Conservation (phyloP, 1,140 invertebrate genomes). For the Rhysida immarginata region DNA sequence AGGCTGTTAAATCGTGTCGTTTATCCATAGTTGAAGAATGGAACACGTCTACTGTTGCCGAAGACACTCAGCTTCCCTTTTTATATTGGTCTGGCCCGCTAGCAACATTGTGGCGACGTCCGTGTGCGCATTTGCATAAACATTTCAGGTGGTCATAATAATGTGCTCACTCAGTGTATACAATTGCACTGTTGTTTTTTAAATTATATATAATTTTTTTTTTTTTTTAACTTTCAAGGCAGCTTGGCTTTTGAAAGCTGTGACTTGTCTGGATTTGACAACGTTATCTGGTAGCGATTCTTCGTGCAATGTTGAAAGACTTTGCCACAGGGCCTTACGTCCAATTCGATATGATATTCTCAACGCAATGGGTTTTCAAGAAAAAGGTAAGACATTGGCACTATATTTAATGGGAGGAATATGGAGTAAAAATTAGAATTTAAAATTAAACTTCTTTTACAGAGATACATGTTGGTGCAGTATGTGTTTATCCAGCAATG, state of each 20-base stretch:
- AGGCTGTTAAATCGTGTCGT: too few relatives aligned
- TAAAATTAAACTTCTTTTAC: constrained; percentile 9
- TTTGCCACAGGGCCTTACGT: constrained; percentile 59
- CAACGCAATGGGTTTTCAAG: constrained; percentile 25
- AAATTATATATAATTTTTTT: not conserved
- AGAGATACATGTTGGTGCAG: constrained; percentile 50
- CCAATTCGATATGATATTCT: constrained; percentile 36
- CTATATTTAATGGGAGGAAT: constrained; percentile 5
- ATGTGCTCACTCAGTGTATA: too few relatives aligned
- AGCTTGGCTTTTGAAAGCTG: constrained; percentile 60
- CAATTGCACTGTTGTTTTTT: too few relatives aligned
- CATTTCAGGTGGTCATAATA: too few relatives aligned
- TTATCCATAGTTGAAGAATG: too few relatives aligned
- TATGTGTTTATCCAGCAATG: constrained; percentile 85
- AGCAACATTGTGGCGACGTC: too few relatives aligned
- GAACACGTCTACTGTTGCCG: too few relatives aligned
- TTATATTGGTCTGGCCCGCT: too few relatives aligned
- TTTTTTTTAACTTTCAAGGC: constrained; percentile 26
- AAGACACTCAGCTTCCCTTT: too few relatives aligned
- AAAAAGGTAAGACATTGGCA: constrained; percentile 18
- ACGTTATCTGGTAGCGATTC: constrained; percentile 81
- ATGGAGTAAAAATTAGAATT: constrained; percentile 5
- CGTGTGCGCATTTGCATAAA: too few relatives aligned
- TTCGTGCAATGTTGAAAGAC: constrained; percentile 50
- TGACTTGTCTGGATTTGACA: constrained; percentile 81